A percentile compares a stretch with the other conserved stretches of the same genome.
These are phyloP conservation scores for Penaeus vannamei DNA, from an alignment of 1,140 invertebrate genomes.

Conservation along the genomic window DNA sequence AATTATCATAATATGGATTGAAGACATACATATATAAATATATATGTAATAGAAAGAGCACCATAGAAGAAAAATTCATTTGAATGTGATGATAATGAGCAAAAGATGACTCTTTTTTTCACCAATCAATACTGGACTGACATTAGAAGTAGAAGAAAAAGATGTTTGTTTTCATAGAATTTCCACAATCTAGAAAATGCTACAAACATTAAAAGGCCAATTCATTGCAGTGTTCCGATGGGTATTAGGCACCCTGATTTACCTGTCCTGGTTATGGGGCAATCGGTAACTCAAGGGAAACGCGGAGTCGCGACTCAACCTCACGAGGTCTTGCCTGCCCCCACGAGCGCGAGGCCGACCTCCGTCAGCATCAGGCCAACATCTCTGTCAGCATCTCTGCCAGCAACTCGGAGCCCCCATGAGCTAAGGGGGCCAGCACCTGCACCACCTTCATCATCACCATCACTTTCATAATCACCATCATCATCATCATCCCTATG, in stretches of 20 bases:
- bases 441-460: too few species aligned
- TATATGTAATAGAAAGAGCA: constrained; percentile 31
- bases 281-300: constrained; percentile 53
- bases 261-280: constrained; percentile 55
- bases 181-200: constrained; percentile 40
- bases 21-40: constrained; percentile 20
- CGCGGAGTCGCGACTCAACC: constrained; percentile 45
- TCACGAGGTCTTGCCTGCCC: constrained; percentile 45
- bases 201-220: constrained; percentile 41
- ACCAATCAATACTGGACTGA: constrained; percentile 43
- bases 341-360: constrained; percentile 40
- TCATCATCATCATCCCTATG: too few species aligned
- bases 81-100: too few species aligned
- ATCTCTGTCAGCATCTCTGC: constrained; percentile 14
- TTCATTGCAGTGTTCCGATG: constrained; percentile 37
- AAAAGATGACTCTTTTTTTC: background rate
- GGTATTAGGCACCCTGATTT: constrained; percentile 40
- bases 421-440: too few species aligned
- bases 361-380: constrained; percentile 41
- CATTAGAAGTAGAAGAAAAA: constrained; percentile 5
- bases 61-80: background rate
- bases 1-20: constrained; percentile 10
- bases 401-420: background rate
- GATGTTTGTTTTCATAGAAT: background rate
- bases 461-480: too few species aligned